These are phyloP conservation scores for Gonatopus flavifemur DNA, from an alignment of 1,140 invertebrate species.

Conservation along the genomic window DNA sequence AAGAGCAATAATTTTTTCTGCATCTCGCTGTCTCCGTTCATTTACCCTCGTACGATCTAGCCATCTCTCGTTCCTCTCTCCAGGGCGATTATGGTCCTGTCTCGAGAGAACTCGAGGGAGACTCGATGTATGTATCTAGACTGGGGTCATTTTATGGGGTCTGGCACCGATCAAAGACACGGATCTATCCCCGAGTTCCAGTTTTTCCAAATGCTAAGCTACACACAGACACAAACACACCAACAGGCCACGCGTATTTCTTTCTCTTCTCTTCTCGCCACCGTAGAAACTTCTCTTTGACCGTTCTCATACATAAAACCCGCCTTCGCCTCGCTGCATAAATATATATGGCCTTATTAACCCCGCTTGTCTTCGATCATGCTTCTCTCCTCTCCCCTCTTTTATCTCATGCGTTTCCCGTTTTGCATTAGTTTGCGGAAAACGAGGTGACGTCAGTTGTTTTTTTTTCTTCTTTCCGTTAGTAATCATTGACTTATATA, in stretches of 20 bases:
- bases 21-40: background rate
- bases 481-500: no score
- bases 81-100: no score
- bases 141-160: conserved; percentile 56
- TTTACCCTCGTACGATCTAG: conserved; percentile 8
- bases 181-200: conserved; percentile 42
- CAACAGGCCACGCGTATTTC: background rate
- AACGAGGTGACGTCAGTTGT: conserved; percentile 20
- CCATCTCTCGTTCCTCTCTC: no score
- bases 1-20: conserved; percentile 54
- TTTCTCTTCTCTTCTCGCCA: background rate
- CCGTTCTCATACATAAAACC: conserved; percentile 29
- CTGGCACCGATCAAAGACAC: conserved; percentile 45
- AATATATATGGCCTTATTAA: conserved; percentile 56
- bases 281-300: background rate
- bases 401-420: background rate
- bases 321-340: conserved; percentile 40
- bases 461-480: background rate
- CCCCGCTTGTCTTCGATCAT: conserved; percentile 42
- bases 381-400: conserved; percentile 16
- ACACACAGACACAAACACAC: conserved; percentile 1
- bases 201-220: conserved; percentile 44
- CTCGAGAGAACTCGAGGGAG: conserved; percentile 19
- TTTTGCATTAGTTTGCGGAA: conserved; percentile 28
- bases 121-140: conserved; percentile 35